Percentiles rank a stretch among this genome's conserved stretches.
These are phyloP conservation scores for Euthynnus affinis DNA, from an alignment of 2,797 vertebrate species.

Conservation along the genomic window DNA sequence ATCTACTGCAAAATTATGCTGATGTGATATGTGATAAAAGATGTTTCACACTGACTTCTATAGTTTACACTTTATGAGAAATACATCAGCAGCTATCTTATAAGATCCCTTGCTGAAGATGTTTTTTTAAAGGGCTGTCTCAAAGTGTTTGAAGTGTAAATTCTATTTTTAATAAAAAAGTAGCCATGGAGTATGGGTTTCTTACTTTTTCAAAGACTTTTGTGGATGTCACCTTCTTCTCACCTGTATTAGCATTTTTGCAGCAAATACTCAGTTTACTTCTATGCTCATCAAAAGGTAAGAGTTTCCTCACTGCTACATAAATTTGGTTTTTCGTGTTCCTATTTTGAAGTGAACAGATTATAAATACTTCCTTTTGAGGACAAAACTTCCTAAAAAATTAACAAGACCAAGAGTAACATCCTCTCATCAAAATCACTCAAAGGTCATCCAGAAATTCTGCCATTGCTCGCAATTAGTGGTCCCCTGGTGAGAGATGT, in stretches of 20 bases:
- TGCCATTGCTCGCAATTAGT: constrained; percentile 41
- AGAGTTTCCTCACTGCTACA: background rate
- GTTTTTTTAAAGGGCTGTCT: constrained; percentile 1
- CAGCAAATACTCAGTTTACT: background rate
- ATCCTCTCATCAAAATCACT: constrained; percentile 40
- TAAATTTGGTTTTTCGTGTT: constrained; percentile 4
- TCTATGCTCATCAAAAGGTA: constrained; percentile 23
- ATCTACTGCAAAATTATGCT: background rate
- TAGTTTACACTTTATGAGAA: background rate
- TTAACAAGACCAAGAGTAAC: constrained; percentile 23
- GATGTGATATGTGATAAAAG: background rate
- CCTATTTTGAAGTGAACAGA: constrained; percentile 16
- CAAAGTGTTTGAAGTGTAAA: constrained; percentile 50
- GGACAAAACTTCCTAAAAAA: constrained; percentile 27
- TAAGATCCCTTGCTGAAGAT: background rate
- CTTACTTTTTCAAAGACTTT: constrained; percentile 7
- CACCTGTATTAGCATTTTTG: constrained; percentile 38
- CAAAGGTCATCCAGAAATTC: constrained; percentile 51
- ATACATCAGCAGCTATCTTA: background rate
- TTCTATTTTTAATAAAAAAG: constrained; percentile 18
- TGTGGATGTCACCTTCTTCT: constrained; percentile 6
- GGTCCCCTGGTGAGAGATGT: constrained; percentile 34
- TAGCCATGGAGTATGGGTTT: background rate
- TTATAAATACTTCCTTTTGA: constrained; percentile 31
- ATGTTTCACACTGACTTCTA: background rate